Evolutionary conservation across 2,888 invertebrate species (phyloP).

Genomic region (Ditylenchus weischeri): DNA sequence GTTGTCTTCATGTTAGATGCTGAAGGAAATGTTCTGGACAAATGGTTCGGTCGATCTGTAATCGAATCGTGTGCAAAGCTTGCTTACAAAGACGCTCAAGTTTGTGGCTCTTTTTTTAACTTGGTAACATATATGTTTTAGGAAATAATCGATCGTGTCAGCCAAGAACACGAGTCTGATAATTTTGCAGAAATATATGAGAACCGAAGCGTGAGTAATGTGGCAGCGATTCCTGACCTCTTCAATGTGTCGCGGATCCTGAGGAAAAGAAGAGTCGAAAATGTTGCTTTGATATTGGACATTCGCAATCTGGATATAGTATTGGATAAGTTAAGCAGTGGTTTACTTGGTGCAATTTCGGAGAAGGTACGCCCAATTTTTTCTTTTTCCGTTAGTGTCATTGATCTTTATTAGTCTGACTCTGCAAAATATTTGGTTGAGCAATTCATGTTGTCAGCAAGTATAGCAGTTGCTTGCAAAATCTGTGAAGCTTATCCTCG

Average conservation of each 20-base stretch:
- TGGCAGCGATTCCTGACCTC: background rate
- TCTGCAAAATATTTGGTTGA: constrained; percentile 72
- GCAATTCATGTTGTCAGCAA: constrained; percentile 91
- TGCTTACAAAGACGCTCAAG: constrained; percentile 86
- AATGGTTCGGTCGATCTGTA: constrained; percentile 75
- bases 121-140: too few relatives aligned
- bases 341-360: constrained; percentile 70
- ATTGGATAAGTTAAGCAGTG: constrained; percentile 27
- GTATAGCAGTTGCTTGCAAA: constrained; percentile 79
- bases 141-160: constrained; percentile 73
- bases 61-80: constrained; percentile 83
- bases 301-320: constrained; percentile 77
- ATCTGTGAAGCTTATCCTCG: constrained; percentile 73
- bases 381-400: background rate
- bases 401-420: constrained; percentile 38
- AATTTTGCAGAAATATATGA: constrained; percentile 20
- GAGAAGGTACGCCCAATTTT: constrained; percentile 66
- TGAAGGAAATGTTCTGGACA: constrained; percentile 70
- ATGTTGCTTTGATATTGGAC: constrained; percentile 79
- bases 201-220: background rate
- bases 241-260: background rate
- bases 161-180: constrained; percentile 61
- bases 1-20: constrained; percentile 82
- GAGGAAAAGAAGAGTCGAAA: constrained; percentile 63
- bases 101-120: too few relatives aligned